Evolutionary conservation across 2,113 vertebrate genomes (phyloP).

Genomic region (Cephalopholis sonnerati): DNA sequence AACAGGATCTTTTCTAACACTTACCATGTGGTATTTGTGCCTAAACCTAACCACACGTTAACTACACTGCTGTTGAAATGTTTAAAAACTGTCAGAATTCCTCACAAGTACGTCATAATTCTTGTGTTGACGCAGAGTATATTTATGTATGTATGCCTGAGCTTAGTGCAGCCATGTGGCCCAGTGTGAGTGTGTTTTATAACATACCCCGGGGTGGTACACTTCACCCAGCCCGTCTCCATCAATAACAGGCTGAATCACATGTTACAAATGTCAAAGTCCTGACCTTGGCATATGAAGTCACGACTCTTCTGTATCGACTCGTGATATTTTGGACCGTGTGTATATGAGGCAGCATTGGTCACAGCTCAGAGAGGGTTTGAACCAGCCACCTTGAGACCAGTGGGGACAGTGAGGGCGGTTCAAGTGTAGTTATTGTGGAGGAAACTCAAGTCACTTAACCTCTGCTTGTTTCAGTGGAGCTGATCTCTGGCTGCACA

Average conservation of each 20-base stretch:
- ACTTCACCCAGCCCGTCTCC: conserved; percentile 67
- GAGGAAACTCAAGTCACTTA: conserved; percentile 18
- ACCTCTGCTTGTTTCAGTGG: conserved; percentile 21
- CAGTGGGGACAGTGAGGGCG: neutral
- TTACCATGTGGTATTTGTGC: no score
- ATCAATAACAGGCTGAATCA: conserved; percentile 73
- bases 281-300: conserved; percentile 70
- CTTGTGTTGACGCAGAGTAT: neutral
- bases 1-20: no score
- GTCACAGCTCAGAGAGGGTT: neutral
- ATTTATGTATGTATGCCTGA: conserved; percentile 7
- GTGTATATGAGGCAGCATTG: neutral
- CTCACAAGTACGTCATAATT: neutral
- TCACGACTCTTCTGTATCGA: conserved; percentile 39
- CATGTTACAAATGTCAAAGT: conserved; percentile 65
- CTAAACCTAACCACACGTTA: no score
- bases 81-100: neutral
- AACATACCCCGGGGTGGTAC: conserved; percentile 60
- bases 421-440: neutral
- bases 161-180: conserved; percentile 12
- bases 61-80: no score
- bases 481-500: conserved; percentile 1
- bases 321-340: conserved; percentile 5
- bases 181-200: conserved; percentile 50
- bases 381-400: neutral